Evolutionary conservation across 2,888 invertebrate genomes (phyloP).

Genomic region (Melanophora roralis): DNA sequence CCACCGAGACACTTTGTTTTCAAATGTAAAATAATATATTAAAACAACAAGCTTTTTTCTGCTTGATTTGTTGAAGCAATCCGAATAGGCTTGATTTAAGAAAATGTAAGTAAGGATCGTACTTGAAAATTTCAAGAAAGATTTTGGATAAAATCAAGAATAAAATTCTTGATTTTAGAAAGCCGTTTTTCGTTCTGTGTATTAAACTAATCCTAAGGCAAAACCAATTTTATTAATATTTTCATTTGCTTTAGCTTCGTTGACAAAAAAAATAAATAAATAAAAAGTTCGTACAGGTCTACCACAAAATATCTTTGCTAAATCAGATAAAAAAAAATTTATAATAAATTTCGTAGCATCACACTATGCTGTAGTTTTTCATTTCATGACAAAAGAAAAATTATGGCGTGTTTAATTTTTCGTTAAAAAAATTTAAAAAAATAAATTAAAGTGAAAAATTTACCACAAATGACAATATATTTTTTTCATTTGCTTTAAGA

Average conservation of each 20-base stretch:
- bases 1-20: no score
- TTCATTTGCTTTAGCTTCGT: neutral
- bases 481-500: neutral
- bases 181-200: no score
- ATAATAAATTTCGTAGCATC: conserved; percentile 25
- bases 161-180: no score
- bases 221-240: conserved; percentile 5
- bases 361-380: conserved; percentile 11
- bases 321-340: conserved; percentile 8
- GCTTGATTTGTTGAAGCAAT: no score
- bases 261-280: no score
- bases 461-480: neutral
- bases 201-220: conserved; percentile 7
- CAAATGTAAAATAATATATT: no score
- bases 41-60: no score
- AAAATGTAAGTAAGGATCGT: no score
- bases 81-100: no score
- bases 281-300: neutral
- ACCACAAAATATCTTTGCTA: neutral
- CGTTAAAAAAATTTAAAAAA: neutral
- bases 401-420: conserved; percentile 13
- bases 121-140: no score
- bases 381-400: neutral
- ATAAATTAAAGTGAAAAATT: neutral
- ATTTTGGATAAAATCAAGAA: no score